Conservation (phyloP, 2,797 vertebrate species). For the Falco biarmicus region DNA sequence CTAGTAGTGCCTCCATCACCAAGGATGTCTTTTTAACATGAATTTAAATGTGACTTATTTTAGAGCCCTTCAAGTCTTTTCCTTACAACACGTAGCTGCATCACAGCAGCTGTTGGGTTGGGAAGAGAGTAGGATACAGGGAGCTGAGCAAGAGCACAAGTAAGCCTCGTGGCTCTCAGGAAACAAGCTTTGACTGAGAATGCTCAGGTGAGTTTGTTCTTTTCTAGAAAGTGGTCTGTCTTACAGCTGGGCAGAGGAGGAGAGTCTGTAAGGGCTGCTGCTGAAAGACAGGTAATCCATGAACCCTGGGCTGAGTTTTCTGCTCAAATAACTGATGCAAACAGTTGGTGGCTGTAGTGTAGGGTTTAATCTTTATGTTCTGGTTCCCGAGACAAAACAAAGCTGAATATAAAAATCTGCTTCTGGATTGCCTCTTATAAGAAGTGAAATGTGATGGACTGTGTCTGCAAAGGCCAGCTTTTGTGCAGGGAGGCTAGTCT, state of each 20-base stretch:
- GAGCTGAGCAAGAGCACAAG: neutral
- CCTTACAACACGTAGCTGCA: fast-evolving
- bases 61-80: neutral
- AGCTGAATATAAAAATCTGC: neutral
- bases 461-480: neutral
- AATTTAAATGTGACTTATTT: neutral
- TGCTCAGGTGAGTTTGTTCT: neutral
- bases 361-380: neutral
- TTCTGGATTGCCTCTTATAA: neutral
- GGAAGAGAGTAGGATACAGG: neutral
- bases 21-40: neutral
- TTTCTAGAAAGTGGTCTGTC: neutral
- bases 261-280: neutral
- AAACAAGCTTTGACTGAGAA: neutral
- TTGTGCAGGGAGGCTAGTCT: neutral
- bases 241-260: neutral
- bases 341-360: neutral
- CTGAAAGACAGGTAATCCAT: neutral
- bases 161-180: neutral
- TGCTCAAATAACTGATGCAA: neutral
- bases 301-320: neutral
- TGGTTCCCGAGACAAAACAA: neutral
- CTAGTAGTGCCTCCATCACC: neutral
- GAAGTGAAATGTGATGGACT: neutral
- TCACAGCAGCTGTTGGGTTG: neutral